phyloP scores from a whole-genome alignment of 1,140 invertebrate genomes.

The Bathynomus jamesi region DNA sequence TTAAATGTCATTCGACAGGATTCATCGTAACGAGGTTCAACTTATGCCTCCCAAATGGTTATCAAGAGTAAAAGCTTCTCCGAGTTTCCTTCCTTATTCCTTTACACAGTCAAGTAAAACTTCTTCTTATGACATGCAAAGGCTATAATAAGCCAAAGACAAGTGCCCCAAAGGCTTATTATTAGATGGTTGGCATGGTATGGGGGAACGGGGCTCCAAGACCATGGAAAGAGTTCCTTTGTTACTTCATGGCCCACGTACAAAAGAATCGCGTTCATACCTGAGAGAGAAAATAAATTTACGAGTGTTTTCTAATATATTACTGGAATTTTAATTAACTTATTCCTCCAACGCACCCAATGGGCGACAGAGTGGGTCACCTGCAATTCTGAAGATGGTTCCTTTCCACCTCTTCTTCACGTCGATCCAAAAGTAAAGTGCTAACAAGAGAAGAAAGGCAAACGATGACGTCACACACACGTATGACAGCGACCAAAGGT shows the following conservation, averaged over 20 bases:
- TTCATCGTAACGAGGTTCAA: too few species aligned
- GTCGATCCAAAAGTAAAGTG: slow-evolving; percentile 50
- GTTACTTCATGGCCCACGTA: slow-evolving; percentile 50
- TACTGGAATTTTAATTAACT: neutral
- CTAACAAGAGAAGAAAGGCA: slow-evolving; percentile 47
- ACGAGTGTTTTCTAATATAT: slow-evolving; percentile 2
- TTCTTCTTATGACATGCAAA: slow-evolving; percentile 42
- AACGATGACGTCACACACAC: slow-evolving; percentile 47
- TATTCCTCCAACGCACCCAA: neutral
- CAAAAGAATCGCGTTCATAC: slow-evolving; percentile 53
- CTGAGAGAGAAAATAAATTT: slow-evolving; percentile 41
- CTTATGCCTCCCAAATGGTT: too few species aligned
- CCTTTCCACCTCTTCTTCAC: slow-evolving; percentile 48
- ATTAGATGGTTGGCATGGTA: slow-evolving; percentile 37
- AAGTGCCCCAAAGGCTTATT: slow-evolving; percentile 45
- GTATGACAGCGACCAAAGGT: slow-evolving; percentile 55
- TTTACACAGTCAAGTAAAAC: slow-evolving; percentile 43
- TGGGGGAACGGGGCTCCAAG: slow-evolving; percentile 38
- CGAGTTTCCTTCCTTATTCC: too few species aligned
- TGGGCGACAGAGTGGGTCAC: slow-evolving; percentile 22
- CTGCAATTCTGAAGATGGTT: slow-evolving; percentile 49
- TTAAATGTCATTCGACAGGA: too few species aligned
- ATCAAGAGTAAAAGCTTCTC: too few species aligned
- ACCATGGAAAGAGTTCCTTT: slow-evolving; percentile 47
- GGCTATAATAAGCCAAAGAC: slow-evolving; percentile 46